These are phyloP conservation scores for Pelecanoides urinatrix DNA, from an alignment of 2,113 vertebrate genomes.

Conservation along the genomic window DNA sequence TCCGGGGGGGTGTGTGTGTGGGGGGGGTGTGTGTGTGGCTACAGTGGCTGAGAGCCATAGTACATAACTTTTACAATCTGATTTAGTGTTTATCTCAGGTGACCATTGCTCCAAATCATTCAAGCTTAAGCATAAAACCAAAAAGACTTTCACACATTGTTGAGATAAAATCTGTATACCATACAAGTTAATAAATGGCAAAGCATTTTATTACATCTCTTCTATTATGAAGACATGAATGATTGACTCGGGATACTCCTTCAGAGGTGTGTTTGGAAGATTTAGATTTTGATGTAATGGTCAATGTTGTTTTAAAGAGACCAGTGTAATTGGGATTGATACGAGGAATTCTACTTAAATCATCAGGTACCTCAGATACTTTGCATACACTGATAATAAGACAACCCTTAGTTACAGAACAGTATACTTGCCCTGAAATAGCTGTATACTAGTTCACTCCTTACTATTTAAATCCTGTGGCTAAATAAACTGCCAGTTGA, in stretches of 20 bases:
- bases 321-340: background rate
- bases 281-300: background rate
- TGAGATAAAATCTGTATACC: background rate
- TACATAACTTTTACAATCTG: rapidly evolving
- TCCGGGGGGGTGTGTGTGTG: rapidly evolving
- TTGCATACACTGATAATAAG: background rate
- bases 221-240: background rate
- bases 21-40: no score
- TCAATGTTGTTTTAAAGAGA: background rate
- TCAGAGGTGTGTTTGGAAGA: background rate
- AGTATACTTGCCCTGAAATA: background rate
- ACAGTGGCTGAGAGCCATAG: background rate
- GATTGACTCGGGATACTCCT: background rate
- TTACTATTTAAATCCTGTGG: background rate
- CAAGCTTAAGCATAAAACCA: background rate
- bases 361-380: background rate
- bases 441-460: background rate
- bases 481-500: background rate
- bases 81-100: background rate
- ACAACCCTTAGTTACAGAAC: background rate
- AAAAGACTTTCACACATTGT: background rate
- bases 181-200: slow-evolving; percentile 3
- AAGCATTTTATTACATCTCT: background rate
- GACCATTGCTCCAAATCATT: background rate
- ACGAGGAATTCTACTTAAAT: background rate